Evolutionary conservation across 2,797 vertebrate species (phyloP), one percentile per base, ranked within the genome.

Genomic region (Dallia pectoralis): DNA sequence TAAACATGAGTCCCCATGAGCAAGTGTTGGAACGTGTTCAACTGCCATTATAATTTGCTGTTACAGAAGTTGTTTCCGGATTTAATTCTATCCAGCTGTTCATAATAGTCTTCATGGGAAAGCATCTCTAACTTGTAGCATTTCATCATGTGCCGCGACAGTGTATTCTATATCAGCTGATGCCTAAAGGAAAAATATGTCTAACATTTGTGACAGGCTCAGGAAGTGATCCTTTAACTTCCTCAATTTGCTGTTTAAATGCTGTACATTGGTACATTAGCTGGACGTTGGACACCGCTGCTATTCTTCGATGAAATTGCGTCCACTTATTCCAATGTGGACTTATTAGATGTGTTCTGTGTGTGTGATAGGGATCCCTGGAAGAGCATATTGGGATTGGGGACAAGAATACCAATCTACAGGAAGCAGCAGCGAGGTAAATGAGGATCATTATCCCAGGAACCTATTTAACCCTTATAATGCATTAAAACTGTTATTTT

Each of bases 401-500:
- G 83, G 93, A 94, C 72, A 95, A 95, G 88, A 97, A 93, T 84
- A 90, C 92, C 69, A 93, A 78, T 79, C 12, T 94, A 76, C 94
- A 94, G 74, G 95, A 97, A 64, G 86, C 90, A 73, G 83, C 91
- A 74, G 73, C 84, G 84, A 96, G 96, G 97, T 98, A 83, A 30
- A 96, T 98, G 84, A 32, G 76, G 61, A 2, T 59, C 11, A 11
- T 12, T 22, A 56, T n/a, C 51, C 51, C n/a, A 51, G 51, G 25
- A 1, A 25, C 11, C 2, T 59, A 8, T 59, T 25, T 59, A 22
- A 27, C 53, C 53, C 6, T 11, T 2, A n/a, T 59, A 11, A 14
- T 25, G 53, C 53, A 11, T 11, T 59, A 59, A 19, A 25, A 25
- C 7, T 1, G n/a, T 29, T 64, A 32, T 15, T 64, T 1, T 64